Evolutionary conservation across 2,113 vertebrate genomes (phyloP).

Genomic region (Cygnus atratus): DNA sequence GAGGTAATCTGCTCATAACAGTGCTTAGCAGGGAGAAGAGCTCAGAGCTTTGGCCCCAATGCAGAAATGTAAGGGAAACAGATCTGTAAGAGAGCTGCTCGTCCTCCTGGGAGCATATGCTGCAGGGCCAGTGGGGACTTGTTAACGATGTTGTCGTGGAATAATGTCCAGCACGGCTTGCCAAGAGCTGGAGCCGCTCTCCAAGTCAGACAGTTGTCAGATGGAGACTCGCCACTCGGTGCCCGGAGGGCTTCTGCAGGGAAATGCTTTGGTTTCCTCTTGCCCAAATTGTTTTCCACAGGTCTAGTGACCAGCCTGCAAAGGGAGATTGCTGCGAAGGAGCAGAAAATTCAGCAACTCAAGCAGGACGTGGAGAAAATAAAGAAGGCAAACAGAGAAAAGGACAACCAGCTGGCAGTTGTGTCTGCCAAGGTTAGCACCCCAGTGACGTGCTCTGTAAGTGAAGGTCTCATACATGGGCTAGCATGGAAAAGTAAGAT

Average conservation of each 20-base stretch:
- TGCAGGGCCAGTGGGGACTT: background rate
- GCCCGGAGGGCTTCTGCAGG: background rate
- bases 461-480: accelerated
- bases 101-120: background rate
- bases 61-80: background rate
- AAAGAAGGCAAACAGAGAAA: slow-evolving; percentile 69
- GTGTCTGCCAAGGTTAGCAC: slow-evolving; percentile 73
- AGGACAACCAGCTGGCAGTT: slow-evolving; percentile 72
- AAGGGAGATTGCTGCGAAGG: slow-evolving; percentile 68
- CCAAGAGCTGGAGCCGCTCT: background rate
- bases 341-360: slow-evolving; percentile 73
- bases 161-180: accelerated
- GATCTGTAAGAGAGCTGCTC: background rate
- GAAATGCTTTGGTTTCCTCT: accelerated
- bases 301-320: slow-evolving; percentile 76
- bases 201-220: background rate
- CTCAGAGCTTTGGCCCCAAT: background rate
- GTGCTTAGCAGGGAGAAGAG: background rate
- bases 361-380: slow-evolving; percentile 66
- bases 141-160: background rate
- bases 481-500: background rate
- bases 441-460: background rate
- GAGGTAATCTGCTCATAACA: background rate
- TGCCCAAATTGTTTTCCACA: background rate
- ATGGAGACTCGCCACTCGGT: background rate